Evolutionary conservation across 2,797 vertebrate genomes (phyloP).

Genomic region (Caiman crocodilus): DNA sequence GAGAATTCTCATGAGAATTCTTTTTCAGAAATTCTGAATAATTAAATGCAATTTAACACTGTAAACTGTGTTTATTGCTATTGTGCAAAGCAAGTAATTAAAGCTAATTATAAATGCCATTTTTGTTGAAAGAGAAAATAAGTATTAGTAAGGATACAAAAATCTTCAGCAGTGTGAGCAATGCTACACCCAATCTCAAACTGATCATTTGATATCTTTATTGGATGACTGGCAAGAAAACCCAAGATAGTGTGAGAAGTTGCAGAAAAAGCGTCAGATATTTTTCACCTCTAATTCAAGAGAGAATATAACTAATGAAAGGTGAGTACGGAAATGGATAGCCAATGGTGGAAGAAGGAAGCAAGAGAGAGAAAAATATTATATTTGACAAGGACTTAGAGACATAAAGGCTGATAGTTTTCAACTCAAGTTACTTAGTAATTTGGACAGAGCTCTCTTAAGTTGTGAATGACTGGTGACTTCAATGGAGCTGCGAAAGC

Average conservation of each 20-base stretch:
- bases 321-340: background rate
- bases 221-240: background rate
- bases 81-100: background rate
- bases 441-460: background rate
- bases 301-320: background rate
- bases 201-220: background rate
- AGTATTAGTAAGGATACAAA: background rate
- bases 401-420: background rate
- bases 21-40: background rate
- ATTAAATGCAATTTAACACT: background rate
- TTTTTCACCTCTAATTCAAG: background rate
- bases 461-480: rapidly evolving
- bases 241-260: rapidly evolving
- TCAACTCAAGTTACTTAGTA: no score
- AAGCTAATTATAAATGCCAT: background rate
- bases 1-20: conserved; percentile 9
- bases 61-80: background rate
- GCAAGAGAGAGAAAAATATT: background rate
- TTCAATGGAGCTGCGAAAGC: background rate
- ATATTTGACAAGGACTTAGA: background rate
- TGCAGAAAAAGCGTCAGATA: background rate
- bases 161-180: background rate
- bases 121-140: conserved; percentile 35
- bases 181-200: background rate
- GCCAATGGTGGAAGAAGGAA: background rate